A percentile compares a stretch with the other conserved stretches of the same genome.
Conservation (phyloP, 2,888 invertebrate species). For the Drosophila sordidapex region DNA sequence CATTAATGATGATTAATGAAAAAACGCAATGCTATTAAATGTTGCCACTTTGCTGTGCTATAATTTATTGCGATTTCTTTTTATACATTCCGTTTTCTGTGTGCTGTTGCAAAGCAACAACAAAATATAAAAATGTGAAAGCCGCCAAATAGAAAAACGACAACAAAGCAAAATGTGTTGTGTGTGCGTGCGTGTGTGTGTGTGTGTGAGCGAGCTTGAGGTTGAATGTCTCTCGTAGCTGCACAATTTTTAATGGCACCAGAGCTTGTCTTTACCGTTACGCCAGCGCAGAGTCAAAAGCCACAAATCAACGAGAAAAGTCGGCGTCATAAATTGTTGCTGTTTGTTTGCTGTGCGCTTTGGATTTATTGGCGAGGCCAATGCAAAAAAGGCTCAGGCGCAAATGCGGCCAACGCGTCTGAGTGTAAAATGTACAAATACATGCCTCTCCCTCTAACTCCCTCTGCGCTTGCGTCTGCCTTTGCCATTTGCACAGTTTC, state of each 20-base stretch:
- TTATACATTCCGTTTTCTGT: slow-evolving; percentile 37
- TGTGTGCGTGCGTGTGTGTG: neutral
- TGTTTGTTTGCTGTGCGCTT: slow-evolving; percentile 38
- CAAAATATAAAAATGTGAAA: slow-evolving; percentile 52
- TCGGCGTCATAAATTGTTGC: slow-evolving; percentile 61
- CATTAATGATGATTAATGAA: slow-evolving; percentile 79
- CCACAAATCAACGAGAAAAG: slow-evolving; percentile 55
- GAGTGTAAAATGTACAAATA: slow-evolving; percentile 13
- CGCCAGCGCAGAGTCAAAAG: slow-evolving; percentile 30
- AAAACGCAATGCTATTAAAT: slow-evolving; percentile 64
- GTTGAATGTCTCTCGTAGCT: slow-evolving; percentile 18
- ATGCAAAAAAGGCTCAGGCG: slow-evolving; percentile 44
- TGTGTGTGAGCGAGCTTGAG: slow-evolving; percentile 11
- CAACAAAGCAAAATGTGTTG: slow-evolving; percentile 27
- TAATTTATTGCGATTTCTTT: slow-evolving; percentile 71
- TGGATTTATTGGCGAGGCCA: slow-evolving; percentile 62
- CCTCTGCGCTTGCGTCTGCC: slow-evolving; percentile 4
- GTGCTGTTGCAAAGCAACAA: slow-evolving; percentile 10
- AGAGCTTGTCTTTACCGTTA: slow-evolving; percentile 66
- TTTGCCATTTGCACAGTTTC: slow-evolving; percentile 5
- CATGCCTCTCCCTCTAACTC: slow-evolving; percentile 3
- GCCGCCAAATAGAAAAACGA: slow-evolving; percentile 53
- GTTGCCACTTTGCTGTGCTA: slow-evolving; percentile 42
- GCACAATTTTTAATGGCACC: slow-evolving; percentile 60
- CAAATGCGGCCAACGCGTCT: slow-evolving; percentile 50